These are phyloP conservation scores for Chelmon rostratus DNA, from an alignment of 2,797 vertebrate species.

Conservation along the genomic window DNA sequence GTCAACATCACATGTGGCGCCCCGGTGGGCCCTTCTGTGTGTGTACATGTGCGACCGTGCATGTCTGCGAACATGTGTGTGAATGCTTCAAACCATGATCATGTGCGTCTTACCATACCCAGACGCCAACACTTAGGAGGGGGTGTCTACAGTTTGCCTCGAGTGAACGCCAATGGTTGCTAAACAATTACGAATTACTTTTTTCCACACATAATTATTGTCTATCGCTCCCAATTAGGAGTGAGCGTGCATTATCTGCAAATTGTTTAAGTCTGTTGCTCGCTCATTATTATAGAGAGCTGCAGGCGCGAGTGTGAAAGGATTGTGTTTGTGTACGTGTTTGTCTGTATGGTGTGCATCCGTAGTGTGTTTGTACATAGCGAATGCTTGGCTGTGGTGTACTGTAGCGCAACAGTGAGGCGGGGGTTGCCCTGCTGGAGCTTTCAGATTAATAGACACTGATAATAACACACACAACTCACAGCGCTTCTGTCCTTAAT, in stretches of 20 bases:
- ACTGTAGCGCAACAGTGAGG: conserved; percentile 56
- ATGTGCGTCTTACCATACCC: conserved; percentile 40
- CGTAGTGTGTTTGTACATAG: conserved; percentile 37
- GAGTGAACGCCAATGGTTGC: conserved; percentile 53
- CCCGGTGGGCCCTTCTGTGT: conserved; percentile 74
- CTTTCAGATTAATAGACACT: conserved; percentile 82
- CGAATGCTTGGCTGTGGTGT: conserved; percentile 40
- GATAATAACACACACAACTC: conserved; percentile 82
- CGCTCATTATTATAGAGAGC: conserved; percentile 43
- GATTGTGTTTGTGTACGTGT: conserved; percentile 11
- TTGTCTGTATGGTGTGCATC: not conserved
- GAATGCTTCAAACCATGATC: conserved; percentile 51
- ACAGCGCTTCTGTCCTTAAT: conserved; percentile 77
- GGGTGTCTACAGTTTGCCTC: conserved; percentile 45
- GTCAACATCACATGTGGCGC: conserved; percentile 84
- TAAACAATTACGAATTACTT: conserved; percentile 57
- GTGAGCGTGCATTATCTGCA: conserved; percentile 54
- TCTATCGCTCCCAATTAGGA: conserved; percentile 55
- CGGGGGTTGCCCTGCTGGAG: conserved; percentile 73
- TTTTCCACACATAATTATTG: conserved; percentile 58
- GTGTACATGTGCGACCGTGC: conserved; percentile 41
- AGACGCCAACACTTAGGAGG: conserved; percentile 28
- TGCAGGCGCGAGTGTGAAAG: conserved; percentile 27
- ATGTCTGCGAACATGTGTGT: conserved; percentile 42
- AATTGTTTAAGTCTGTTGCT: conserved; percentile 57